Percentiles rank a stretch among this genome's conserved stretches.
These are phyloP conservation scores for Boulengeromyrus knoepffleri DNA, from an alignment of 2,113 vertebrate genomes.

Conservation along the genomic window DNA sequence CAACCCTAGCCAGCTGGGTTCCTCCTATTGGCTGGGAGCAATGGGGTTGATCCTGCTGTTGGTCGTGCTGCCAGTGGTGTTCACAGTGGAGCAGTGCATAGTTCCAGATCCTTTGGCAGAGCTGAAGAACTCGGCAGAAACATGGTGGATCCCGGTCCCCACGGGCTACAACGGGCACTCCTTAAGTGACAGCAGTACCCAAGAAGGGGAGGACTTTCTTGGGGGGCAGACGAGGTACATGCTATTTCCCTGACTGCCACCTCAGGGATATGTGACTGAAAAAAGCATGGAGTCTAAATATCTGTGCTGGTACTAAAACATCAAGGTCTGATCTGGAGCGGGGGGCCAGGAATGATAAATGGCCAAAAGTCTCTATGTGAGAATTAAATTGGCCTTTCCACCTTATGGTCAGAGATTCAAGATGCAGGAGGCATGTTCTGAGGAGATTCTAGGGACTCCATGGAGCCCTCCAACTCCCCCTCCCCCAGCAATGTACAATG, in stretches of 20 bases:
- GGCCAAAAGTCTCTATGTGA: neutral
- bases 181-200: conserved; percentile 29
- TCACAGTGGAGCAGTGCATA: conserved; percentile 45
- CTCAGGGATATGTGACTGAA: neutral
- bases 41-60: conserved; percentile 51
- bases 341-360: neutral
- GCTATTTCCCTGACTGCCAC: conserved; percentile 40
- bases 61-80: conserved; percentile 35
- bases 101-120: conserved; percentile 52
- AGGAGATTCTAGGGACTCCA: neutral
- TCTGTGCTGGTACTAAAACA: neutral
- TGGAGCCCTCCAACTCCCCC: neutral
- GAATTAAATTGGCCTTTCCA: neutral
- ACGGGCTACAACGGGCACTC: conserved; percentile 6
- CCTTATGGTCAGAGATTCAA: neutral
- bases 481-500: neutral
- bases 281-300: neutral
- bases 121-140: conserved; percentile 43
- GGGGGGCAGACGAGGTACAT: conserved; percentile 26
- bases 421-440: neutral
- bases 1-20: conserved; percentile 48
- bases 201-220: neutral
- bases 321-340: neutral
- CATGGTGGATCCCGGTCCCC: conserved; percentile 29
- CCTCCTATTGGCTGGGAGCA: conserved; percentile 57